A percentile compares a stretch with the other conserved stretches of the same genome.
Evolutionary conservation across 2,888 invertebrate genomes (phyloP).

Genomic region (Coelinius sp.): DNA sequence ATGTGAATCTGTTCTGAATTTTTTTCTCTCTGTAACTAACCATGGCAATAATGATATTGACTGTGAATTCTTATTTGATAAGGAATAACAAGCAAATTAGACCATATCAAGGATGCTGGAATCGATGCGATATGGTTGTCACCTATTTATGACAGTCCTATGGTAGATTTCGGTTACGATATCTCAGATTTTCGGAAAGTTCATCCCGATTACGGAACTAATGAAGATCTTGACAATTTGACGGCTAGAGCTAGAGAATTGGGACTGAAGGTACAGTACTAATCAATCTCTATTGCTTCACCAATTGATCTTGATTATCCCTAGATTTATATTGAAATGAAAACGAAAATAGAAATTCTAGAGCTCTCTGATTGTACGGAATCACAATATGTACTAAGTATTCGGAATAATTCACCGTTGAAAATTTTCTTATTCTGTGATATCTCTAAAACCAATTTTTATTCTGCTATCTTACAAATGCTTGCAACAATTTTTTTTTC

Average conservation of each 20-base stretch:
- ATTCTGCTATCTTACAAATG: no score
- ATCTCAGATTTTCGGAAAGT: conserved; percentile 84
- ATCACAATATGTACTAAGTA: no score
- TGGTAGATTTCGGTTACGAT: conserved; percentile 91
- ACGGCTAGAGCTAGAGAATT: conserved; percentile 74
- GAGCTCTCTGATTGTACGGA: no score
- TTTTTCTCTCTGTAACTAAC: no score
- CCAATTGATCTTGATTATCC: no score
- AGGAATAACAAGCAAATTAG: conserved; percentile 75
- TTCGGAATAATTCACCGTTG: no score
- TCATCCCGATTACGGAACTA: conserved; percentile 81
- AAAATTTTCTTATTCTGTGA: no score
- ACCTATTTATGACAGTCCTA: conserved; percentile 87
- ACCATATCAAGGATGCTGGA: conserved; percentile 79
- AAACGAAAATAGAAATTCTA: no score
- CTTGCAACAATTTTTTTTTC: neutral
- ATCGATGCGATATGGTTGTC: conserved; percentile 87
- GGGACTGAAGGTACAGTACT: conserved; percentile 70
- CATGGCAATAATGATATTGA: neutral
- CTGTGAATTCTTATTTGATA: neutral
- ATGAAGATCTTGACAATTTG: conserved; percentile 79
- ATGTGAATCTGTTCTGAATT: no score
- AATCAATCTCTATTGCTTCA: conserved; percentile 53
- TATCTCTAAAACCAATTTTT: no score
- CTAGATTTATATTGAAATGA: no score